phyloP scores from a whole-genome alignment of 2,113 vertebrate species.

The Rissa tridactyla region DNA sequence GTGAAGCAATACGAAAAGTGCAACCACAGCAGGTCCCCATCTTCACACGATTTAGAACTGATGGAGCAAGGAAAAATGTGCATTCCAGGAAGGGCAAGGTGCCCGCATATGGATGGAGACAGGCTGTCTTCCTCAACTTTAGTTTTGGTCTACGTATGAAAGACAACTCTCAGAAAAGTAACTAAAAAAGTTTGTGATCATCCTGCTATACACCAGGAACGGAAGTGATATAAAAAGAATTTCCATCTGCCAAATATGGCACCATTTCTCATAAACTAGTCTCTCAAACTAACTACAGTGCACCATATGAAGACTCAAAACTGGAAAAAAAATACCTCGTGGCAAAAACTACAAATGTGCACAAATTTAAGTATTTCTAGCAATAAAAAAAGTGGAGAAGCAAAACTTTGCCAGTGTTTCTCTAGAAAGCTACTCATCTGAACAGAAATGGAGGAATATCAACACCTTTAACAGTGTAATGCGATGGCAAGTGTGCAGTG shows the following conservation, averaged over 20 bases:
- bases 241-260: slow-evolving; percentile 48
- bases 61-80: not conserved
- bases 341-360: slow-evolving; percentile 48
- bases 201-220: slow-evolving; percentile 38
- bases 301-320: slow-evolving; percentile 62
- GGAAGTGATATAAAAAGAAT: slow-evolving; percentile 45
- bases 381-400: not conserved
- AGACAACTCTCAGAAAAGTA: slow-evolving; percentile 37
- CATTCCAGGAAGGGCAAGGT: not conserved
- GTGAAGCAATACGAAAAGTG: not conserved
- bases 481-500: not conserved
- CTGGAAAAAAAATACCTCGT: not conserved
- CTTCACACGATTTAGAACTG: not conserved
- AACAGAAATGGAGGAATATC: slow-evolving; percentile 23
- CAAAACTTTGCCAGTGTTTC: not conserved
- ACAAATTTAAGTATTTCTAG: slow-evolving; percentile 13
- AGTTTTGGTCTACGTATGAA: slow-evolving; percentile 69
- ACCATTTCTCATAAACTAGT: slow-evolving; percentile 8
- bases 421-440: not conserved
- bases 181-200: slow-evolving; percentile 3
- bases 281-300: slow-evolving; percentile 34
- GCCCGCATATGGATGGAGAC: not conserved
- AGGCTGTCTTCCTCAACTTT: slow-evolving; percentile 16
- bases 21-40: not conserved
- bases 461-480: not conserved